Evolutionary conservation across 53 echinoderm and acorn worm genomes (phyloP).

Genomic region (Paracentrotus lividus): DNA sequence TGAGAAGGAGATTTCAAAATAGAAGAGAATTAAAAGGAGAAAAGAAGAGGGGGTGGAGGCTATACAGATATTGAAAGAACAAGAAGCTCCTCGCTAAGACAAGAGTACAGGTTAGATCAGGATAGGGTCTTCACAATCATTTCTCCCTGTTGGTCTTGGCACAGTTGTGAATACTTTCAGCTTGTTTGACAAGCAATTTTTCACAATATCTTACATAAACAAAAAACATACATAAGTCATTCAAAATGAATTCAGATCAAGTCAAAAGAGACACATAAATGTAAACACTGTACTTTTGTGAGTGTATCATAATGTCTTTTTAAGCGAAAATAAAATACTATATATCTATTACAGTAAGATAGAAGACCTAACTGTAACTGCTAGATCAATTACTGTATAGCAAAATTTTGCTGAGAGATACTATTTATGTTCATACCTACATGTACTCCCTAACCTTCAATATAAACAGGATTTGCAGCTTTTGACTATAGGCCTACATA

Average conservation of each 20-base stretch:
- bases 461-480: too few relatives aligned
- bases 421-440: too few relatives aligned
- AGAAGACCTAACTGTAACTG: neutral
- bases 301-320: neutral
- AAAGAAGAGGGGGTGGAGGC: neutral
- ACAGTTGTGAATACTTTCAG: slow-evolving; percentile 46
- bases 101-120: slow-evolving; percentile 8
- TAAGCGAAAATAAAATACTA: neutral
- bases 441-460: too few relatives aligned
- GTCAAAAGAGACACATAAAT: neutral
- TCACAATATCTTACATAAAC: slow-evolving; percentile 26
- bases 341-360: neutral
- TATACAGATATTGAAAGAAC: too few relatives aligned
- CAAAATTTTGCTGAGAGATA: too few relatives aligned
- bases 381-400: neutral
- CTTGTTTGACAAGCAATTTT: neutral
- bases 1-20: too few relatives aligned
- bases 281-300: neutral
- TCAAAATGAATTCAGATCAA: neutral
- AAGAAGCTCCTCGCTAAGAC: too few relatives aligned
- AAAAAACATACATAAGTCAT: neutral
- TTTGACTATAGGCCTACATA: too few relatives aligned
- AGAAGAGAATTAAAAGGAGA: neutral
- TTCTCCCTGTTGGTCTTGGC: slow-evolving; percentile 32
- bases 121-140: slow-evolving; percentile 24